Base-by-base conservation (phyloP, 2,888 invertebrate species). In the Osedax frankpressi region DNA sequence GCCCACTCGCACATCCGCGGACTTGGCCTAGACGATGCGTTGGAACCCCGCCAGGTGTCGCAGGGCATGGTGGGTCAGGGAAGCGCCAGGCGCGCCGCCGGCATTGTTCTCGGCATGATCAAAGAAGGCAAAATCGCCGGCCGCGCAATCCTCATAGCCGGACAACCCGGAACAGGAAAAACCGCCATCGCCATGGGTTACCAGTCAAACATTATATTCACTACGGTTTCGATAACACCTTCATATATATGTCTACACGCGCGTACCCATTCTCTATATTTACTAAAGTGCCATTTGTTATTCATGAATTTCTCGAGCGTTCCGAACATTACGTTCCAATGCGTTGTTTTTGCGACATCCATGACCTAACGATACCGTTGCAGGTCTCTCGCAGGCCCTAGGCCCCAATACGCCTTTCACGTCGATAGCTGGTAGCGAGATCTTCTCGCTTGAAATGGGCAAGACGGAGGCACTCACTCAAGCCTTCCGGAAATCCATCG, bases 1-100 rank as follows among this genome's bases (percentile, higher is more conserved):
- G 96, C 97, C 0, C 98, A 99, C 86, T 98, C 98, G 0, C 98
- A 98, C 82, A 97, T 99, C 75, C 88, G 96, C 78, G 98, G 98
- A 0, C 86, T 98, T 2, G 98, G 98, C 14, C 87, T 99, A 59
- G 92, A 95, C 86, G 95, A 97, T 86, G 90, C 91, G 30, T 86
- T 97, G 78, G 95, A 97, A 83, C 93, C 97, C 0, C 87, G 94
- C 79, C 89, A 89, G 88, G 88, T 89, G 2, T 94, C 94, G 0
- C 95, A 97, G 86, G 96, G 96, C 71, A 94, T 97, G 94, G 96
- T 97, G 73, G 96, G 96, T 0, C 88, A 88, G 85, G 88, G 91
- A 77, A 89, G 90, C 81, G 97, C 97, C 0, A 88, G 98, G 24
- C 88, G 93, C 81, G 97, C 95, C 19, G 94, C 94, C 73, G 98